Base-by-base conservation (phyloP, 2,888 invertebrate genomes). In the Gasteruption jaculator region DNA sequence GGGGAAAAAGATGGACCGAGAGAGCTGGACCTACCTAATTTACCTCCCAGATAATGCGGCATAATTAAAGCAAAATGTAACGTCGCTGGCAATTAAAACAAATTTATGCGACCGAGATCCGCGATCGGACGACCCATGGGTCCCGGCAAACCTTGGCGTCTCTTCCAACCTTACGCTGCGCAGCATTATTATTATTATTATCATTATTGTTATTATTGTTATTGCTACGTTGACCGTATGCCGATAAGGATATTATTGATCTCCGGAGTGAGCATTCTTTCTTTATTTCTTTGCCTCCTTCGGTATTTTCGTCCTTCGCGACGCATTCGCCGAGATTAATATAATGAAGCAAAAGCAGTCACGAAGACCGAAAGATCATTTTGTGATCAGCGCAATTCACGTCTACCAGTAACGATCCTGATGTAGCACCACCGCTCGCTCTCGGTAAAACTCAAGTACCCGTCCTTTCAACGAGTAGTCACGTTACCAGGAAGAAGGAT, bases 21-120 rank as follows among this genome's bases (percentile, higher is more conserved):
- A 45, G 61, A 63, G 57, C 62, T 60, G 68, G 68, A 63, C 68
- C 70, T 60, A 70, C 70, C 70, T 70, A 70, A 70, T 70, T 70
- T 70, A 70, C 70, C 69, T 68, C 70, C 69, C 70, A 69, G 70
- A 70, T 70, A 70, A 70, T 70, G 69, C 70, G 69, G 70, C 69
- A 70, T 70, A 70, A 70, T 70, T 70, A 70, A 70, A 70, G 70
- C 70, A 70, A 70, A 70, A 70, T 70, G 70, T 68, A 70, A 70
- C 70, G 70, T 70, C 70, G 68, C 68, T 70, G 70, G 70, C 70
- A 70, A 70, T 70, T 70, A 70, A 70, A 70, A 70, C 69, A 70
- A 70, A 70, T 70, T 70, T 70, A 70, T 70, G 70, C 70, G 70
- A 69, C 68, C 68, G 61, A 70, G 70, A 70, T 69, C 66, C 68